Evolutionary conservation across 2,113 vertebrate species (phyloP), one percentile per base, ranked within the genome.

Genomic region (Peromyscus californicus): DNA sequence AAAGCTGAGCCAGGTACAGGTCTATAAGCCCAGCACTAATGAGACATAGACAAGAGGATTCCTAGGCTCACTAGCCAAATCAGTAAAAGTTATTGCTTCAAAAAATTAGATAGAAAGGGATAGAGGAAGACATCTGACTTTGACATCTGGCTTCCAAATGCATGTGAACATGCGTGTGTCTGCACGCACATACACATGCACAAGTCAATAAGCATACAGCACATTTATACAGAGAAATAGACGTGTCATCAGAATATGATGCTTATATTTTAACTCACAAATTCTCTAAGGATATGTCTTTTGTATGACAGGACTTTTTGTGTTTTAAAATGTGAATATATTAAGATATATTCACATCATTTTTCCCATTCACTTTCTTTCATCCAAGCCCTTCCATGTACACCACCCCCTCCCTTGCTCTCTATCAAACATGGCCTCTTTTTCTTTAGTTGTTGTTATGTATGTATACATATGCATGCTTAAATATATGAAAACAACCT

Each of bases 181-280:
- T 72, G 3, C 36, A 26, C 22, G 12, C 2, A 17, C 15, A 42
- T 1, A 65, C 15, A 22, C 80, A 26, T 2, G 26, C n/a, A 61
- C 12, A 63, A 16, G 3, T 31, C 26, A 8, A 48, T 61, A 45
- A 39, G 7, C 57, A 84, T 29, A 84, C 16, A 61, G n/a, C 24
- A 63, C 6, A 63, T 61, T 16, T 13, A 63, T 45, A 45, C 39
- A 67, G 61, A 65, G 39, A 85, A 45, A 67, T 33, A 54, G 29
- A 94, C 72, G 21, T 76, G 19, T 89, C 74, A 91, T 86, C 45
- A 63, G 31, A 88, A 69, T 67, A 85, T 54, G 15, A 67, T 92
- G 42, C 29, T 33, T 92, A 4, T 70, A 86, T 87, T 87, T 76
- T 45, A 95, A 93, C 54, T 94, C 33, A 89, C 6, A 7, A n/a